Conservation (phyloP, 2,113 vertebrate species). For the Hemibagrus wyckioides region DNA sequence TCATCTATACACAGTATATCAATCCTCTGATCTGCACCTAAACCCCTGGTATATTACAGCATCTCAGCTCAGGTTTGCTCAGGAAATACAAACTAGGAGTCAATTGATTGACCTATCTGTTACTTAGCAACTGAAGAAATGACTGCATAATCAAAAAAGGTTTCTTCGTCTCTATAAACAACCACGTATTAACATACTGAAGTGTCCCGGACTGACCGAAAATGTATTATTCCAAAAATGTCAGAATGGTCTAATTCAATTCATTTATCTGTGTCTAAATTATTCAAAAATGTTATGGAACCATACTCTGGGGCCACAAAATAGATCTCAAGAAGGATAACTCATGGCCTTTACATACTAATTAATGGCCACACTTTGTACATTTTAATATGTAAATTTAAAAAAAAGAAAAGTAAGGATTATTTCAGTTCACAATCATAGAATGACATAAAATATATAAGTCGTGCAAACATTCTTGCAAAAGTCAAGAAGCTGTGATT, state of each 20-base stretch:
- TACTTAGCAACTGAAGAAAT: neutral
- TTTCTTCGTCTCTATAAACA: too few species aligned
- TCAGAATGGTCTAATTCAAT: neutral
- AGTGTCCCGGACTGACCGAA: too few species aligned
- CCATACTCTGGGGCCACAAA: neutral
- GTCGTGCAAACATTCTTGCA: neutral
- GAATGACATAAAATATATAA: neutral
- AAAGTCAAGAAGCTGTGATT: neutral
- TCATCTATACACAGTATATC: neutral
- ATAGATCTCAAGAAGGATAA: neutral
- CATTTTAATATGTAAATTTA: too few species aligned
- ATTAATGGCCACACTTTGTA: neutral
- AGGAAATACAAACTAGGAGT: neutral
- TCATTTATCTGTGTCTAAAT: neutral
- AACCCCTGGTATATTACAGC: neutral
- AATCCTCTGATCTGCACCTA: neutral
- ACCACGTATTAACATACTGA: too few species aligned
- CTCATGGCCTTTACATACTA: neutral
- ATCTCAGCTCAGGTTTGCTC: neutral
- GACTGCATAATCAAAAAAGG: too few species aligned
- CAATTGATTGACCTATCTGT: neutral
- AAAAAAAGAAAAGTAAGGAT: neutral
- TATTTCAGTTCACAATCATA: neutral
- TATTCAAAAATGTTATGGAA: neutral
- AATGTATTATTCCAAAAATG: too few species aligned